Percentiles rank a stretch among this genome's conserved stretches.
Conservation (phyloP, 2,797 vertebrate species). For the Pseudomugil tenellus region DNA sequence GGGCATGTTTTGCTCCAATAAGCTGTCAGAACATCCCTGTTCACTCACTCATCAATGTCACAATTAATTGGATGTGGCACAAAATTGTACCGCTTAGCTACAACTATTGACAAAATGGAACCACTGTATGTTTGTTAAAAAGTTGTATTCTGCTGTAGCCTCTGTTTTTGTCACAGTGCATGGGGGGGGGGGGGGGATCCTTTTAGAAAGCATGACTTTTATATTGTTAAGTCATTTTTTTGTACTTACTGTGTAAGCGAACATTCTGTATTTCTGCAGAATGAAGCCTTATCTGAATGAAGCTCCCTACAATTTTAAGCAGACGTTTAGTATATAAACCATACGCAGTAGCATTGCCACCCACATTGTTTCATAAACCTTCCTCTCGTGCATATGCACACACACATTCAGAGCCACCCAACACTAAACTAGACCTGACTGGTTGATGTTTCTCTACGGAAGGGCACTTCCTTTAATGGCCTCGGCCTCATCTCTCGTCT, state of each 20-base stretch:
- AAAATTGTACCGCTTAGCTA: conserved; percentile 19
- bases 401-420: conserved; percentile 55
- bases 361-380: conserved; percentile 25
- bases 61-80: conserved; percentile 41
- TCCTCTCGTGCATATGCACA: conserved; percentile 16
- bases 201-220: not conserved
- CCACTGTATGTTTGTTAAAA: not conserved
- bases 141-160: not conserved
- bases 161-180: not conserved
- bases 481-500: conserved; percentile 70
- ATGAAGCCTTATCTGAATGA: not conserved
- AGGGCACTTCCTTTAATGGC: conserved; percentile 75
- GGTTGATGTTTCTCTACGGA: conserved; percentile 62
- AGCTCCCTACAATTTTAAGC: not conserved
- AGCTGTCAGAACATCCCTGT: conserved; percentile 29
- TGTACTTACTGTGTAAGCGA: not conserved
- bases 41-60: conserved; percentile 34
- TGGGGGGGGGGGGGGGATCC: not conserved
- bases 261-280: not conserved
- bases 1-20: conserved; percentile 10
- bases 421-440: conserved; percentile 70
- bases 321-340: not conserved
- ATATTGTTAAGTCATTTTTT: not conserved
- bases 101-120: conserved; percentile 4
- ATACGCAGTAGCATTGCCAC: conserved; percentile 6